Evolutionary conservation across 2,113 vertebrate genomes (phyloP), one percentile per base, ranked within the genome.

Genomic region (Grammomys dolichurus): DNA sequence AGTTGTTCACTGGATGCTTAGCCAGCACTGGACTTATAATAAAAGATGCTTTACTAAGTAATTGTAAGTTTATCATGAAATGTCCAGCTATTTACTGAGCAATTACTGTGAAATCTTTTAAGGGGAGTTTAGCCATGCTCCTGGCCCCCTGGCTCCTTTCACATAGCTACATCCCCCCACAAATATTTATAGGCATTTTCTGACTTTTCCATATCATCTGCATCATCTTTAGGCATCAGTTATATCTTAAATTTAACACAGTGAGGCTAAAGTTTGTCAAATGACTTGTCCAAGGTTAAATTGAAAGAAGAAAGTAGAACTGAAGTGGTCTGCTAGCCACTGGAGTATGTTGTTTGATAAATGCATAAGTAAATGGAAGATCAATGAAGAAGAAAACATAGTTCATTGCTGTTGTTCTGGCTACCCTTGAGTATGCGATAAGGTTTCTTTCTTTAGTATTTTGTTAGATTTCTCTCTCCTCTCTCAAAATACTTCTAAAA

Each of bases 401-500:
- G 1, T 3, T 60, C 33, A 33, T 14, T 82, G 19, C 3, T 77
- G 0, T 89, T 88, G 22, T 48, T 91, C 19, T 86, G n/a, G 4
- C 65, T 63, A 60, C 70, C 67, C 3, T 75, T 76, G 63, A 90
- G 85, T 81, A 58, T 87, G 28, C 73, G 76, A 65, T 69, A 87
- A 76, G 33, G 5, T 9, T 88, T 36, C 17, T 69, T 33, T 84
- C 24, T 19, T 54, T 75, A 46, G 33, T 33, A 0, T 63, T 67
- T 89, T 89, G 3, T 75, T 84, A 84, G 40, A 14, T 87, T 0
- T 0, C 48, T 9, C 28, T 86, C 31, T 86, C 60, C 26, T 91
- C 4, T 93, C 36, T 65, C 56, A 93, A 89, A 81, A 48, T 77
- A 81, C 36, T 90, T 94, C 46, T 85, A 77, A 77, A 97, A 82